A percentile compares a stretch with the other conserved stretches of the same genome.
These are phyloP conservation scores for Onychostruthus taczanowskii DNA, from an alignment of 2,113 vertebrate species.

Conservation along the genomic window DNA sequence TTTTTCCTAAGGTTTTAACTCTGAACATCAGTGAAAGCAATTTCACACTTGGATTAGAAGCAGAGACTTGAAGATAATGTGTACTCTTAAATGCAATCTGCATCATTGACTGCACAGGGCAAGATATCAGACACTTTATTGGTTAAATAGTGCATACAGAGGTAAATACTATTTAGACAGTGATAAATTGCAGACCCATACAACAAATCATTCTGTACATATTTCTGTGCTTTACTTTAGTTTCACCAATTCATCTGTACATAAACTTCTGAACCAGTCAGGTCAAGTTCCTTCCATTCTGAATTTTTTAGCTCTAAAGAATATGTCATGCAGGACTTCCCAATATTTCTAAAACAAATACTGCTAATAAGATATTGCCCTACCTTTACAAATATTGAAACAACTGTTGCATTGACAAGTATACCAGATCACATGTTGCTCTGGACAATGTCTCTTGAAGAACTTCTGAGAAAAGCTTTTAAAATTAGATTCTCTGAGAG, in stretches of 20 bases:
- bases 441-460: background rate
- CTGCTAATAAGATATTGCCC: background rate
- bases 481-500: background rate
- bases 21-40: background rate
- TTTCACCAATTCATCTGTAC: background rate
- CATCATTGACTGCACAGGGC: background rate
- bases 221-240: background rate
- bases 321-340: background rate
- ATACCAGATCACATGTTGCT: background rate
- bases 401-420: background rate
- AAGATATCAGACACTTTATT: background rate
- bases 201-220: background rate
- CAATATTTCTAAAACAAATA: background rate
- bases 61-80: fast-evolving
- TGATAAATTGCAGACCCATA: background rate
- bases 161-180: background rate
- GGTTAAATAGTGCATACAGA: background rate
- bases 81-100: background rate
- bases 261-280: background rate
- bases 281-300: background rate
- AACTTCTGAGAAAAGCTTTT: background rate
- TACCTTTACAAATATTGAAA: background rate
- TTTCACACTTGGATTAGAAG: background rate
- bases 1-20: background rate
- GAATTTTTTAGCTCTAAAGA: background rate